Evolutionary conservation across 2,888 invertebrate genomes (phyloP), one percentile per base, ranked within the genome.

Genomic region (Sminthurides aquaticus): DNA sequence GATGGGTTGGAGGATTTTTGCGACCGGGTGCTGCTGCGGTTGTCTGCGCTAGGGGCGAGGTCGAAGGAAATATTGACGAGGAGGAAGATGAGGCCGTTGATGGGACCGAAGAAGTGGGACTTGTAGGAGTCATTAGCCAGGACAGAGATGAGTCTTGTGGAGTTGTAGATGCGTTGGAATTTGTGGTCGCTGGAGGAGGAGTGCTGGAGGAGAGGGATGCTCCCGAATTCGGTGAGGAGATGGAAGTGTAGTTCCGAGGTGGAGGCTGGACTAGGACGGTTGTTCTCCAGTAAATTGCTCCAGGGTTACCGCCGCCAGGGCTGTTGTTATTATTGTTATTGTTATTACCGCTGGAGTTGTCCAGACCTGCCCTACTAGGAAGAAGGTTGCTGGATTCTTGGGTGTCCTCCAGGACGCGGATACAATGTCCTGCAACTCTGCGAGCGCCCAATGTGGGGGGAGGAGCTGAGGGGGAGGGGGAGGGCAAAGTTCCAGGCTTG

Each of bases 231-330:
- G 52, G 20, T 5, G 8, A 15, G 5, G 52, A 15, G 5, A 5
- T 22, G 11, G 52, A 26, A 5, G 25, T 29, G 57, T 28, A 57
- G n/a, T 68, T 70, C 62, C 64, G 65, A 18, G 71, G 71, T 26
- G 73, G 73, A 52, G 69, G 65, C 28, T 70, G 71, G 29, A 73
- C 73, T 2, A 73, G 67, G 5, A 73, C 70, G 0, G 73, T 73
- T 18, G 69, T 69, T 55, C 69, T 62, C 73, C 73, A 73, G 62
- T 73, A 70, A 34, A 62, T 57, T 54, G 65, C 57, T 2, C 62
- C 63, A 49, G 57, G 57, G 28, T 43, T 52, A 11, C 60, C 56
- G 24, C 34, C 55, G 25, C 26, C 29, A 49, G 57, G 27, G 20
- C 22, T 49, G 2, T 22, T 49, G 22, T 20, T 56, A 8, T 49